These are phyloP conservation scores for Teinopalpus imperialis DNA, from an alignment of 2,888 invertebrate species.

Conservation along the genomic window DNA sequence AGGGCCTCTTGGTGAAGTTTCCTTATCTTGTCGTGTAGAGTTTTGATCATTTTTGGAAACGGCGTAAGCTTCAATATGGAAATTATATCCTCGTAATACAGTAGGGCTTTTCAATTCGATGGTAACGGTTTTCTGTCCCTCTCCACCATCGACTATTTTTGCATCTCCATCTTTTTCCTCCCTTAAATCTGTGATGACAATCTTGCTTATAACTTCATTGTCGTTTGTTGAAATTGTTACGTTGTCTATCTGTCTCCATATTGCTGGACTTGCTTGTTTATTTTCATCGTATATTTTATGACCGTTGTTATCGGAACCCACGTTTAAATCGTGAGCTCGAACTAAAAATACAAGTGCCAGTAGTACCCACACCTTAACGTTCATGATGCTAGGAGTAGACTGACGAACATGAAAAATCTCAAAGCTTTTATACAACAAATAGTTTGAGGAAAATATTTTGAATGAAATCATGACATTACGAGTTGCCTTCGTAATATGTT, in stretches of 20 bases:
- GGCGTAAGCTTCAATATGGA: constrained; percentile 57
- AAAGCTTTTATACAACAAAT: constrained; percentile 53
- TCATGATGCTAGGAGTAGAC: constrained; percentile 47
- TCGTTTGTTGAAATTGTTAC: constrained; percentile 51
- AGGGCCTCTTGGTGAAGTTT: background rate
- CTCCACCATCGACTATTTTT: constrained; percentile 59
- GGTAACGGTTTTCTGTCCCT: constrained; percentile 58
- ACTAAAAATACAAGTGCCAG: constrained; percentile 43
- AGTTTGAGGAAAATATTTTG: constrained; percentile 60
- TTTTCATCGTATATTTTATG: constrained; percentile 55
- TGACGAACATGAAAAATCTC: constrained; percentile 36
- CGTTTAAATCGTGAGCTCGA: constrained; percentile 47
- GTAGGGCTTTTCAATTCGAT: constrained; percentile 67
- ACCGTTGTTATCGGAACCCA: constrained; percentile 47
- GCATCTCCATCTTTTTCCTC: constrained; percentile 65
- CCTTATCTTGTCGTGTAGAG: constrained; percentile 1
- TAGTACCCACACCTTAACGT: constrained; percentile 35
- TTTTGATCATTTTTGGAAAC: constrained; percentile 28
- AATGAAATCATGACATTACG: constrained; percentile 46
- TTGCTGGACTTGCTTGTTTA: constrained; percentile 56
- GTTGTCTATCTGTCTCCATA: constrained; percentile 57
- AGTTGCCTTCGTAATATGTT: constrained; percentile 46
- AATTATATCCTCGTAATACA: constrained; percentile 61
- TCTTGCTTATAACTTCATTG: constrained; percentile 52
- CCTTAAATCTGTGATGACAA: constrained; percentile 57